Evolutionary conservation across 2,113 vertebrate species (phyloP).

Genomic region (Zosterops borbonicus): DNA sequence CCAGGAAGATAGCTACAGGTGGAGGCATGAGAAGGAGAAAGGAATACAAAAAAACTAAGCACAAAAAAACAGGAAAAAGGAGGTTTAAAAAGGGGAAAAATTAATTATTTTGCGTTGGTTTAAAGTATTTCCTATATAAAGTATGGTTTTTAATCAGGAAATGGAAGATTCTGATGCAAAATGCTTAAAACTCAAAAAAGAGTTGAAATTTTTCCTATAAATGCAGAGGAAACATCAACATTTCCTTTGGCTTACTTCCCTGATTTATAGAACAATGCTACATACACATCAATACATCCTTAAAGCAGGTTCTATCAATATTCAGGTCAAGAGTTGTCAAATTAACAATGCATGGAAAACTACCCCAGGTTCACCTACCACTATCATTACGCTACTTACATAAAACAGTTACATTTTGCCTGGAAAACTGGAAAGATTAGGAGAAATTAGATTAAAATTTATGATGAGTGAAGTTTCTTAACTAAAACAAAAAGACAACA

Average conservation of each 20-base stretch:
- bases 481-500: background rate
- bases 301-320: background rate
- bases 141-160: background rate
- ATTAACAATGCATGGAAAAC: background rate
- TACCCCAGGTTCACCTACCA: background rate
- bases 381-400: background rate
- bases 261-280: background rate
- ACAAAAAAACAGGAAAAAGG: background rate
- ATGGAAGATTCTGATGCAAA: background rate
- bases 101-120: background rate
- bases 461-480: background rate
- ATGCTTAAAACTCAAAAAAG: background rate
- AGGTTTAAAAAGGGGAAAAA: background rate
- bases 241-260: background rate
- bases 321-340: background rate
- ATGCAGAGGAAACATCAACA: background rate
- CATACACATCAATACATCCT: rapidly evolving
- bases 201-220: background rate
- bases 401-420: background rate
- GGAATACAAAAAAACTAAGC: background rate
- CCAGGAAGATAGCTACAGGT: background rate
- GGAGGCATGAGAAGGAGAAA: background rate
- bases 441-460: background rate
- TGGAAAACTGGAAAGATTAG: background rate
- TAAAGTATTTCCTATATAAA: background rate